Evolutionary conservation across 1,140 invertebrate species (phyloP).

Genomic region (Aporrectodea caliginosa): DNA sequence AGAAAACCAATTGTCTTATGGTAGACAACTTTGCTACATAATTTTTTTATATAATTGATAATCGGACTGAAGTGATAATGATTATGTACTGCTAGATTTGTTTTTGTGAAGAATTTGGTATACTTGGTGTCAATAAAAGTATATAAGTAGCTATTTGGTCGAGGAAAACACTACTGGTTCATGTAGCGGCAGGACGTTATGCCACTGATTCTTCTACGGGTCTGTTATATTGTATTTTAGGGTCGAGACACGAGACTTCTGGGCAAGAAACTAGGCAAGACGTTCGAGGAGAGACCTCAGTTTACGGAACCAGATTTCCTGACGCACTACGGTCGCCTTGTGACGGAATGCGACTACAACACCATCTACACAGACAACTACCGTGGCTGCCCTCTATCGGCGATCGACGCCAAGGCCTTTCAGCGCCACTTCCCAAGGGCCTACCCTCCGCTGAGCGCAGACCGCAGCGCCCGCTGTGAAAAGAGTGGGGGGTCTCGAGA

Average conservation of each 20-base stretch:
- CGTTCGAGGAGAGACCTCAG: not conserved
- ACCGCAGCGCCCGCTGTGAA: not conserved
- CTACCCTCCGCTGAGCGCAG: not conserved
- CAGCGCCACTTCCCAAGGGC: not conserved
- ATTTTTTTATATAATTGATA: too few species aligned
- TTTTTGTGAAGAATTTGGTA: too few species aligned
- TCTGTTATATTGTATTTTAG: too few species aligned
- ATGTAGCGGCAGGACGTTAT: too few species aligned
- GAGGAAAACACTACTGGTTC: too few species aligned
- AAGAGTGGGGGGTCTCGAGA: not conserved
- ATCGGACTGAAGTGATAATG: too few species aligned
- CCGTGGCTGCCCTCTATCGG: not conserved
- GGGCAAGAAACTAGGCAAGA: not conserved
- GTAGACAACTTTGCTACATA: too few species aligned
- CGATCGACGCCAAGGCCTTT: not conserved
- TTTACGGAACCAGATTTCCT: not conserved
- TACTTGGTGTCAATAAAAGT: too few species aligned
- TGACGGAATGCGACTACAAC: not conserved
- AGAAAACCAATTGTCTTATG: too few species aligned
- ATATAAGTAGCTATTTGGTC: too few species aligned
- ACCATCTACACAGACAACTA: not conserved
- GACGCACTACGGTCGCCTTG: not conserved
- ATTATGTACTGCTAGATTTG: too few species aligned
- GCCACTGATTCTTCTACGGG: too few species aligned
- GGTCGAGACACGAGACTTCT: not conserved